Conservation (phyloP, 1,140 invertebrate genomes). For the Helicorthomorpha holstii region DNA sequence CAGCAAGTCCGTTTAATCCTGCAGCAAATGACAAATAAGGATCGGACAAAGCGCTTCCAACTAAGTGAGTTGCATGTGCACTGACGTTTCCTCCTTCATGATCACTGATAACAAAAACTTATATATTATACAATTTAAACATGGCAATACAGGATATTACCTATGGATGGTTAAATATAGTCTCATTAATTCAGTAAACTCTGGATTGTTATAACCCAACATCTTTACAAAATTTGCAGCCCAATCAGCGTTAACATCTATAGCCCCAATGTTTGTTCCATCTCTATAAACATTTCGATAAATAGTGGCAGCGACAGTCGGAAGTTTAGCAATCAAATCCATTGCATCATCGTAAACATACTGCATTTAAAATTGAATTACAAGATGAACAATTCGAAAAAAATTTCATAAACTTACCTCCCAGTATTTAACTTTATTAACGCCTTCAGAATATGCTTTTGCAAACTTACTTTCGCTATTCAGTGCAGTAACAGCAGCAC, state of each 20-base stretch:
- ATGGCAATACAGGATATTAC: conserved; percentile 16
- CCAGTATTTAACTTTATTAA: conserved; percentile 76
- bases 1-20: conserved; percentile 74
- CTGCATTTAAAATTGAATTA: conserved; percentile 18
- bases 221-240: conserved; percentile 81
- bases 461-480: conserved; percentile 90
- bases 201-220: conserved; percentile 71
- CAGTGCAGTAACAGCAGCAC: conserved; percentile 74
- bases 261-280: conserved; percentile 67
- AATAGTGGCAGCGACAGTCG: conserved; percentile 85
- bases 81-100: conserved; percentile 93
- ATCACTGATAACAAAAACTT: conserved; percentile 36
- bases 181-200: conserved; percentile 84
- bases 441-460: conserved; percentile 69
- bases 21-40: conserved; percentile 87
- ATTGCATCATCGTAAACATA: conserved; percentile 82
- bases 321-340: conserved; percentile 90
- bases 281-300: conserved; percentile 78
- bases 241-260: conserved; percentile 84
- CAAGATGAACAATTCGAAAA: not conserved
- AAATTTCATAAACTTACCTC: conserved; percentile 37
- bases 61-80: conserved; percentile 85
- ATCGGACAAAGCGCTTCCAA: conserved; percentile 86
- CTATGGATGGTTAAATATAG: conserved; percentile 92
- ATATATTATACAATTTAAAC: not conserved